Percentiles rank a stretch among this genome's conserved stretches.
Conservation (phyloP, 2,113 vertebrate species). For the Physeter macrocephalus region DNA sequence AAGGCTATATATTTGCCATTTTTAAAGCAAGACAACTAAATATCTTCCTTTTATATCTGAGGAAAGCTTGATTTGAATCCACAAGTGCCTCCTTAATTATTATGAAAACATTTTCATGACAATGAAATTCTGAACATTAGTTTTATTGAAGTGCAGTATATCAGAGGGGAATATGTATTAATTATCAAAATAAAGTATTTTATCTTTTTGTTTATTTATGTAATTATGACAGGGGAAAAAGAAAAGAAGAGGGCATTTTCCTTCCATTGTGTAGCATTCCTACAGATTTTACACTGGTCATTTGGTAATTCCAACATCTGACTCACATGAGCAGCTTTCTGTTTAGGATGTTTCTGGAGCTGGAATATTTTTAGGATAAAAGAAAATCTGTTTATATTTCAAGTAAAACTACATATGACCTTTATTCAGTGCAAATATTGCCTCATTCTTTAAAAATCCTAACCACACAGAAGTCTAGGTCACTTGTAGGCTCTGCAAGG, state of each 20-base stretch:
- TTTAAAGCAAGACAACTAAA: neutral
- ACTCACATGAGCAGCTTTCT: neutral
- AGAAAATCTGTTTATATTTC: neutral
- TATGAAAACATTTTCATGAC: neutral
- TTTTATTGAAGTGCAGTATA: neutral
- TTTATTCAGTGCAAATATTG: neutral
- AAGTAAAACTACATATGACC: neutral
- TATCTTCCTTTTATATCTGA: neutral
- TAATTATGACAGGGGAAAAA: neutral
- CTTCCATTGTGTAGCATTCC: neutral
- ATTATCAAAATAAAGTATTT: neutral
- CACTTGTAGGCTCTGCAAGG: neutral
- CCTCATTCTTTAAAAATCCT: neutral
- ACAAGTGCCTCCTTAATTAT: neutral
- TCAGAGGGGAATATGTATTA: neutral
- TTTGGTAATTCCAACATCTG: neutral
- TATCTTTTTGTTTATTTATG: neutral
- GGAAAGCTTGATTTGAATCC: neutral
- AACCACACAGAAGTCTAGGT: neutral
- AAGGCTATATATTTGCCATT: neutral
- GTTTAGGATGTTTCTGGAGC: neutral
- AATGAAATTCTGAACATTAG: slow-evolving; percentile 12
- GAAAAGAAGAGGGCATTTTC: neutral
- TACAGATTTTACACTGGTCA: neutral
- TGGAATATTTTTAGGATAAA: neutral